Evolutionary conservation across 1,140 invertebrate species (phyloP), one percentile per base, ranked within the genome.

Genomic region (Bilobella aurantiaca): DNA sequence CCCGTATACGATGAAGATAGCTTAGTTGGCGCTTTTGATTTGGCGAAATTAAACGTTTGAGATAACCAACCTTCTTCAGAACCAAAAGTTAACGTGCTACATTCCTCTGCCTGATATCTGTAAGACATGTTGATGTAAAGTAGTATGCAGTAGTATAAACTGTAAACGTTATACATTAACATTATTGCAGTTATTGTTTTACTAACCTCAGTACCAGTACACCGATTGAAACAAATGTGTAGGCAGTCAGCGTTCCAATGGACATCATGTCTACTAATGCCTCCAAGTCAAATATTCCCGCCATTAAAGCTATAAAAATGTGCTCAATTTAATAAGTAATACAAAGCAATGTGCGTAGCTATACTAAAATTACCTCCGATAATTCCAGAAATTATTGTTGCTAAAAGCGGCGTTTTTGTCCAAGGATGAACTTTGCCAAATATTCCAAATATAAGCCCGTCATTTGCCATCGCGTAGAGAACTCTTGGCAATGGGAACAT

Each of bases 201-300:
- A 63, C 2, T 37, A 83, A 89, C 82, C 87, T 84, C 1, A 96
- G 79, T 67, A 96, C 82, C 16, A 95, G 81, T 0, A 96, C 90
- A 68, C 89, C 93, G 37, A 89, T 82, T 14, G 91, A 88, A 0
- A 96, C 93, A 53, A 96, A 87, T 12, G 91, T 89, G 75, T 96
- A 96, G 0, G 93, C 93, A 57, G 96, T 79, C 0, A 97, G 77
- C 0, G 93, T 96, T 62, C 93, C 93, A 73, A 97, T 96, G 0
- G 91, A 94, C 85, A 96, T 91, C 86, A 97, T 92, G 73, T 93
- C 89, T 12, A 96, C 90, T 27, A 96, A 78, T 75, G 93, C 88
- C 16, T 88, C 82, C 34, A 96, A 75, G 76, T 95, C 85, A 76
- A 96, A 96, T 29, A 96, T 74, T 18, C 88, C 83, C 0, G 92